Evolutionary conservation across 2,888 invertebrate species (phyloP).

Genomic region (Cheilosia soror): DNA sequence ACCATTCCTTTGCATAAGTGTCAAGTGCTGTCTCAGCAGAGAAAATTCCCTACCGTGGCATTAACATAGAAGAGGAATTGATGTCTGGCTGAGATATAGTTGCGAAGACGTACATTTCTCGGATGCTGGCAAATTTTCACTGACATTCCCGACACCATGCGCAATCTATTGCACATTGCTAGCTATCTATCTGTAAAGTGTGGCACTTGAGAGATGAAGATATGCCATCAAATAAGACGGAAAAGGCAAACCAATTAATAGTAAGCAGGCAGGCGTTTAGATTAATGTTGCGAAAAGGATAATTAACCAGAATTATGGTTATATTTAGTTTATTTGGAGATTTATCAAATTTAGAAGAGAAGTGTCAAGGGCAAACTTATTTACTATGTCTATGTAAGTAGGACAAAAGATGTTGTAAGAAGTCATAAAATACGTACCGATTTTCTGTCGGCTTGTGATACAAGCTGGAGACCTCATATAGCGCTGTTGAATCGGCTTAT

Average conservation of each 20-base stretch:
- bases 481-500: too few relatives aligned
- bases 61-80: constrained; percentile 43
- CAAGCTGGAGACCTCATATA: too few relatives aligned
- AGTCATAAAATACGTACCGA: too few relatives aligned
- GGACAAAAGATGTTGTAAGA: too few relatives aligned
- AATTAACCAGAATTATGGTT: neutral
- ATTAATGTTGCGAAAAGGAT: neutral
- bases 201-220: constrained; percentile 35
- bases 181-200: constrained; percentile 4
- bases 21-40: constrained; percentile 70
- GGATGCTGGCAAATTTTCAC: constrained; percentile 7
- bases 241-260: constrained; percentile 37
- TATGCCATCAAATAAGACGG: constrained; percentile 24
- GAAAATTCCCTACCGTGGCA: constrained; percentile 51
- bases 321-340: neutral
- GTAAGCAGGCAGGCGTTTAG: constrained; percentile 5
- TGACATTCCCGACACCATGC: constrained; percentile 18
- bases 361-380: too few relatives aligned
- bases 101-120: constrained; percentile 14
- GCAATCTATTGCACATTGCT: constrained; percentile 37
- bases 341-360: neutral
- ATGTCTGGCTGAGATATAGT: constrained; percentile 60
- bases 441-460: too few relatives aligned
- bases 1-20: constrained; percentile 48
- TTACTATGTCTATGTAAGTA: too few relatives aligned